phyloP scores from a whole-genome alignment of 2,888 invertebrate species.

The Belgica antarctica region DNA sequence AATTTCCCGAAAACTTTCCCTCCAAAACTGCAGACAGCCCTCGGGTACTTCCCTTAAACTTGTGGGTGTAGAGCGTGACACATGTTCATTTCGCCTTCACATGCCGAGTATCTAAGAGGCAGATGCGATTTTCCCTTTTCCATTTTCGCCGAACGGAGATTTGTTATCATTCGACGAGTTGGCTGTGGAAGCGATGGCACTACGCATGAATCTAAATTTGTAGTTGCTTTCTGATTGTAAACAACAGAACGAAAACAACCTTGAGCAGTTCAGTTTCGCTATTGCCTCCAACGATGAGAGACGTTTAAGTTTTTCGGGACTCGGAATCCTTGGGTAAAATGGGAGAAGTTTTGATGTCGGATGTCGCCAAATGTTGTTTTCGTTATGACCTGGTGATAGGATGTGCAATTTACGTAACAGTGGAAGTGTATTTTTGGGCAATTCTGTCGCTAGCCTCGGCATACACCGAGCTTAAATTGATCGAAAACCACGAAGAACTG shows the following conservation, averaged over 20 bases:
- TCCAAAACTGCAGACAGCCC: too few species aligned
- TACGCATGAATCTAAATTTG: conserved; percentile 23
- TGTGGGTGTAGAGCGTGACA: too few species aligned
- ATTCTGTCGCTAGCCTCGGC: not conserved
- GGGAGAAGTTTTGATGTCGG: conserved; percentile 12
- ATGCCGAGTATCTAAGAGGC: too few species aligned
- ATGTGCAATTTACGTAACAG: not conserved
- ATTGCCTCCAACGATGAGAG: not conserved
- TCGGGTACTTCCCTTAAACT: too few species aligned
- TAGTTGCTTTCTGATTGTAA: conserved; percentile 18
- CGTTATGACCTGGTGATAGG: not conserved
- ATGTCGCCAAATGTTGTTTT: conserved; percentile 2
- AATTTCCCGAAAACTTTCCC: too few species aligned
- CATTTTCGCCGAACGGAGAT: too few species aligned
- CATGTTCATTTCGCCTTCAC: too few species aligned
- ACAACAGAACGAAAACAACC: not conserved
- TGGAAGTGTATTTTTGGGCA: conserved; percentile 10
- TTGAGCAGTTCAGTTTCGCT: not conserved
- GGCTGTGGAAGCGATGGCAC: not conserved
- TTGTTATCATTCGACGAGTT: too few species aligned
- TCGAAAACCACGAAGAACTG: not conserved
- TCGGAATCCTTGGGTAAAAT: too few species aligned
- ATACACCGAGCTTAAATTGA: conserved; percentile 13
- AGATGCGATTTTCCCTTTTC: too few species aligned
- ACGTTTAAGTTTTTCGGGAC: not conserved